phyloP scores from a whole-genome alignment of 2,797 vertebrate species.

The Petrocephalus schoutedeni region DNA sequence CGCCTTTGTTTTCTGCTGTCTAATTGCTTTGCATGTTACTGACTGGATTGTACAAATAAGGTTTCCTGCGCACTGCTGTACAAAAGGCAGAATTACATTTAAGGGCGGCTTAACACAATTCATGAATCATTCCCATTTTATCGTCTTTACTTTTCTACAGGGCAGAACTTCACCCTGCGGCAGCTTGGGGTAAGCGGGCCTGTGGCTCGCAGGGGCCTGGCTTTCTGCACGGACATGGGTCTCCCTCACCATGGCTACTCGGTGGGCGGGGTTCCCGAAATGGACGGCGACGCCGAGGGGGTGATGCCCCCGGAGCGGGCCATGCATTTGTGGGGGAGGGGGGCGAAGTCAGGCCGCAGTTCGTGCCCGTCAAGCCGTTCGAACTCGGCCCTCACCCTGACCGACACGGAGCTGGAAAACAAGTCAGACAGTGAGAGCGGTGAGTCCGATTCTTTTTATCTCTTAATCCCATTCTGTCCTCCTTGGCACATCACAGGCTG shows the following conservation, averaged over 20 bases:
- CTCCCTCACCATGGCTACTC: conserved; percentile 89
- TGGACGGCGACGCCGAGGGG: conserved; percentile 80
- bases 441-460: conserved; percentile 64
- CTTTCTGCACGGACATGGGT: conserved; percentile 91
- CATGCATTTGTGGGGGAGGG: conserved; percentile 89
- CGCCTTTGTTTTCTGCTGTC: background rate
- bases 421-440: conserved; percentile 92
- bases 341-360: conserved; percentile 83
- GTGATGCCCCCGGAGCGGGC: conserved; percentile 89
- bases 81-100: background rate
- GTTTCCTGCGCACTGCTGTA: background rate
- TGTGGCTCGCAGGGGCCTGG: conserved; percentile 82
- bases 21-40: background rate
- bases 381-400: conserved; percentile 94
- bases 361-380: conserved; percentile 94
- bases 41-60: background rate
- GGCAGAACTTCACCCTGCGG: conserved; percentile 95
- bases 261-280: conserved; percentile 76
- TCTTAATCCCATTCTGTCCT: conserved; percentile 18
- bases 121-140: background rate
- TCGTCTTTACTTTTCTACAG: conserved; percentile 60
- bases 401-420: conserved; percentile 95
- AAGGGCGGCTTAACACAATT: background rate
- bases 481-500: background rate
- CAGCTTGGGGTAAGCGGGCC: conserved; percentile 95